Conservation (phyloP, 2,797 vertebrate species). For the Dromococcyx pavoninus region DNA sequence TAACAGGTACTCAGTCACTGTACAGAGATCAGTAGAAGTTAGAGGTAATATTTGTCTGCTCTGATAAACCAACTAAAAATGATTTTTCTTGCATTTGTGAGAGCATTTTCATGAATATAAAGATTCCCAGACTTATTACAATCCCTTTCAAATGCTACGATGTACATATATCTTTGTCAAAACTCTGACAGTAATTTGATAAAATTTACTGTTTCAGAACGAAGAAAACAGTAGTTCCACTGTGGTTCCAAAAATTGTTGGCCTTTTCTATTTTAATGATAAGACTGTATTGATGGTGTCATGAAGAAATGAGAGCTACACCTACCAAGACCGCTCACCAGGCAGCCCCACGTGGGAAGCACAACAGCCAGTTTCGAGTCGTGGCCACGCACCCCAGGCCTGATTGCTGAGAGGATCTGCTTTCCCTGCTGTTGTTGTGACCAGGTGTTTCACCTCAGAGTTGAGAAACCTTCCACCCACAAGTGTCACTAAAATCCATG, state of each 20-base stretch:
- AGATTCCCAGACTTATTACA: not conserved
- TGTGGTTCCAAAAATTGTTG: not conserved
- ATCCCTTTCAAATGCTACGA: not conserved
- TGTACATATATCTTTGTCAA: not conserved
- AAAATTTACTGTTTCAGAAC: not conserved
- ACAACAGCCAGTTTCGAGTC: not conserved
- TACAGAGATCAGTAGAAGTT: not conserved
- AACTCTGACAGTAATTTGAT: not conserved
- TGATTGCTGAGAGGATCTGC: accelerated
- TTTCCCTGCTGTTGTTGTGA: not conserved
- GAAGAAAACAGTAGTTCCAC: not conserved
- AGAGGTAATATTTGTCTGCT: not conserved
- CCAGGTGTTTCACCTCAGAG: not conserved
- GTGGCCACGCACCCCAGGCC: not conserved
- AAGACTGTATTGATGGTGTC: not conserved
- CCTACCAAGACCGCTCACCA: not conserved
- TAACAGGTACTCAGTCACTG: not conserved
- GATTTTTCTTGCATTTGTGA: not conserved
- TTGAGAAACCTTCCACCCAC: not conserved
- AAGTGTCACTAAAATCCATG: not conserved
- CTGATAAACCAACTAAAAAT: not conserved
- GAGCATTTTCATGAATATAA: not conserved
- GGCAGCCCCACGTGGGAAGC: not conserved
- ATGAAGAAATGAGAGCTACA: not conserved
- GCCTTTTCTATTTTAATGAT: not conserved